These are phyloP conservation scores for Eustalomyia histrio DNA, from an alignment of 2,888 invertebrate genomes.

Conservation along the genomic window DNA sequence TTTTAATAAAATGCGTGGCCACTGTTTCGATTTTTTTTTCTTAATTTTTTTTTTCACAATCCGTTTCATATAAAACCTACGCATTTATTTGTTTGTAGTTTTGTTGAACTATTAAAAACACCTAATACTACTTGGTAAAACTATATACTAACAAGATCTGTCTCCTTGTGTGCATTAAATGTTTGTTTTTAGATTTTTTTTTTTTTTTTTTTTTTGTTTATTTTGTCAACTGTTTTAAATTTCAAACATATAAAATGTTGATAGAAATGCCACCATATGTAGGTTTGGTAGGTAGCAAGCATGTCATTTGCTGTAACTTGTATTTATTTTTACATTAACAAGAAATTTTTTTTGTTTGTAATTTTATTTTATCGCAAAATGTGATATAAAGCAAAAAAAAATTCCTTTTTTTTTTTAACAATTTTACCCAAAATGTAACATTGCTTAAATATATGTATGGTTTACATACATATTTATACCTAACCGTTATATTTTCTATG, in stretches of 20 bases:
- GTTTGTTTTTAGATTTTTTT: too few relatives aligned
- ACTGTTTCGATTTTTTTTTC: slow-evolving; percentile 44
- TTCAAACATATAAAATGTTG: slow-evolving; percentile 28
- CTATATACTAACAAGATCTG: slow-evolving; percentile 44
- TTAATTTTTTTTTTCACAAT: background rate
- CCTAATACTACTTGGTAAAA: slow-evolving; percentile 22
- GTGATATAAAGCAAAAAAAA: background rate
- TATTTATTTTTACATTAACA: slow-evolving; percentile 33
- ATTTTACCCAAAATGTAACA: background rate
- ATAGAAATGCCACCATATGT: slow-evolving; percentile 42
- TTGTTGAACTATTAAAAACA: slow-evolving; percentile 46
- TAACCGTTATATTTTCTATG: slow-evolving; percentile 6
- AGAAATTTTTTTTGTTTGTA: background rate
- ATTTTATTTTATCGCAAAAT: background rate
- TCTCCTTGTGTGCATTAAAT: slow-evolving; percentile 16
- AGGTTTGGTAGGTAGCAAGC: slow-evolving; percentile 38
- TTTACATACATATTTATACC: background rate
- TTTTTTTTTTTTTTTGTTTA: too few relatives aligned
- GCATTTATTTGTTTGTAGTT: slow-evolving; percentile 32
- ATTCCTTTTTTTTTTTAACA: background rate
- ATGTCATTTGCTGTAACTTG: slow-evolving; percentile 33
- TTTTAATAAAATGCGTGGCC: slow-evolving; percentile 54
- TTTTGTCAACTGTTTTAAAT: too few relatives aligned
- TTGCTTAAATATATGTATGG: background rate
- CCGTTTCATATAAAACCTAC: slow-evolving; percentile 44